phyloP scores from a whole-genome alignment of 2,797 vertebrate genomes.

The Macrochelys suwanniensis region DNA sequence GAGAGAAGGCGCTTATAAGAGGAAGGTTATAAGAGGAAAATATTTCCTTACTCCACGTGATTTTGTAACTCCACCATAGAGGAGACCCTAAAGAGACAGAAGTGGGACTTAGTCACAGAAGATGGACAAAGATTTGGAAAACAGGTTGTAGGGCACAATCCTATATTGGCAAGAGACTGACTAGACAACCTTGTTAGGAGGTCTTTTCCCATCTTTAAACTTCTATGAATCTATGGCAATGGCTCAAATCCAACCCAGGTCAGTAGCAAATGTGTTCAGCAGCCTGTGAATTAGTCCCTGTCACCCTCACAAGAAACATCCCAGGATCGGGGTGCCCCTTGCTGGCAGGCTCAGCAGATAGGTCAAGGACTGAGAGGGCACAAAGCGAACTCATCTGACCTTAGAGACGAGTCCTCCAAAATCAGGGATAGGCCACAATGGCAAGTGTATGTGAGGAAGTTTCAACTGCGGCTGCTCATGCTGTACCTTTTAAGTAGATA shows the following conservation, averaged over 20 bases:
- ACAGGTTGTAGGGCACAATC: neutral
- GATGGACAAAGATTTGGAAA: neutral
- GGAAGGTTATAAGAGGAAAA: too few species aligned
- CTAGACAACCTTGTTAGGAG: neutral
- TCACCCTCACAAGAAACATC: neutral
- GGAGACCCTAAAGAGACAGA: neutral
- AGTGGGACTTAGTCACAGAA: neutral
- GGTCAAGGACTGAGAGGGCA: neutral
- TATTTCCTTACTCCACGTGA: neutral
- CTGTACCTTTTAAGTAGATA: neutral
- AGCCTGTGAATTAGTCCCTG: neutral
- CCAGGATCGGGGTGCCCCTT: neutral
- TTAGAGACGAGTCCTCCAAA: neutral
- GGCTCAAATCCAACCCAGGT: neutral
- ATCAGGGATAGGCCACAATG: neutral
- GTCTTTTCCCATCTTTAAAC: neutral
- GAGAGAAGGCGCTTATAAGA: too few species aligned
- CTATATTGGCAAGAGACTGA: neutral
- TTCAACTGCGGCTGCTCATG: neutral
- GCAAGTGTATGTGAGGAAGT: neutral
- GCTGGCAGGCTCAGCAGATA: neutral
- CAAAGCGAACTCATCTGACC: neutral
- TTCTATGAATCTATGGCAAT: neutral
- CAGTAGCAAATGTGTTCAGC: neutral
- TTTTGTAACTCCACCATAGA: neutral